Evolutionary conservation across 2,113 vertebrate species (phyloP).

Genomic region (Siphamia tubifer): DNA sequence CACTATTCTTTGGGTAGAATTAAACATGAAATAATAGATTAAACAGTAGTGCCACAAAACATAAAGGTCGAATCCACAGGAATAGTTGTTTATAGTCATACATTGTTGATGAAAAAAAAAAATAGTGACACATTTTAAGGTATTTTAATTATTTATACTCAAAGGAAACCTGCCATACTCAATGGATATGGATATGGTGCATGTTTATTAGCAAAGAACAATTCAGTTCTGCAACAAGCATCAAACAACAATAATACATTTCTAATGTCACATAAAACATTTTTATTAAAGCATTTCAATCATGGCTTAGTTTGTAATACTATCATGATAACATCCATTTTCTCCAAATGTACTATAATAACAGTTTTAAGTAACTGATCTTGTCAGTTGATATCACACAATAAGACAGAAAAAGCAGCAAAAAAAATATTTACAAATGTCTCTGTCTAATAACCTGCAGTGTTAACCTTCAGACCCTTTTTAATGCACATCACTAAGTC

Average conservation of each 20-base stretch:
- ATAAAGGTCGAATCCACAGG: no score
- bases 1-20: no score
- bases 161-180: background rate
- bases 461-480: background rate
- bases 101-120: no score
- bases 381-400: slow-evolving; percentile 4
- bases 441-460: slow-evolving; percentile 25
- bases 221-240: background rate
- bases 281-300: no score
- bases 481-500: slow-evolving; percentile 7
- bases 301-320: no score
- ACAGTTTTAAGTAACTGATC: background rate
- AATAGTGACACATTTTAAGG: no score
- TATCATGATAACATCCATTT: no score
- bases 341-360: no score
- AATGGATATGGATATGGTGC: background rate
- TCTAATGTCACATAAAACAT: background rate
- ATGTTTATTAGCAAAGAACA: slow-evolving; percentile 24
- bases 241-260: background rate
- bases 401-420: background rate
- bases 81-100: no score
- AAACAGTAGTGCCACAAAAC: no score
- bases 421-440: slow-evolving; percentile 46
- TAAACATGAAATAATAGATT: no score
- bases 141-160: background rate